Evolutionary conservation across 2,888 invertebrate species (phyloP).

Genomic region (Pachydiplax longipennis): DNA sequence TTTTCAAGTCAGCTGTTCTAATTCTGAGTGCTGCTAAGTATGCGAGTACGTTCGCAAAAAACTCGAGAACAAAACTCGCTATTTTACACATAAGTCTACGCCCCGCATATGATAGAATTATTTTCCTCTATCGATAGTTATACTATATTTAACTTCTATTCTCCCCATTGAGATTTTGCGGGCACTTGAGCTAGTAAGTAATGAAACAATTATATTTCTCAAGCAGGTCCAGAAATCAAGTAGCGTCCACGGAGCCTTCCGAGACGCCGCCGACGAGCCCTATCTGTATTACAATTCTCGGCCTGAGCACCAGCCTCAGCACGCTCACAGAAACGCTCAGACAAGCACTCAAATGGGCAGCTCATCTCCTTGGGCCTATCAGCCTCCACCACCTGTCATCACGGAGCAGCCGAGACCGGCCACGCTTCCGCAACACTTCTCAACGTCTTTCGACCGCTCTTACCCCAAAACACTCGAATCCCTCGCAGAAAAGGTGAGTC

Average conservation of each 20-base stretch:
- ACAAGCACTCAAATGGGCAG: constrained; percentile 62
- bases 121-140: too few species aligned
- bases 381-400: constrained; percentile 85
- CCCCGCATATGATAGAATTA: too few species aligned
- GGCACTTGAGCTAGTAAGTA: too few species aligned
- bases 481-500: constrained; percentile 79
- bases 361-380: constrained; percentile 66
- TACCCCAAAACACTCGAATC: constrained; percentile 90
- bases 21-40: too few species aligned
- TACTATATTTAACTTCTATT: too few species aligned
- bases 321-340: constrained; percentile 60
- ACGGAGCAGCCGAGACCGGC: constrained; percentile 87
- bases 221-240: constrained; percentile 28
- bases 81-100: too few species aligned
- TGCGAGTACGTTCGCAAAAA: too few species aligned
- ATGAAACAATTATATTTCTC: background rate
- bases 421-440: constrained; percentile 76
- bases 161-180: too few species aligned
- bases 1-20: too few species aligned
- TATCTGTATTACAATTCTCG: constrained; percentile 83
- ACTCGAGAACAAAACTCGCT: too few species aligned
- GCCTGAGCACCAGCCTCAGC: constrained; percentile 49
- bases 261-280: constrained; percentile 46
- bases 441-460: constrained; percentile 80
- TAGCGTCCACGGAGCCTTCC: constrained; percentile 34